Evolutionary conservation across 2,113 vertebrate genomes (phyloP).

Genomic region (Epinephelus cyanopodus): DNA sequence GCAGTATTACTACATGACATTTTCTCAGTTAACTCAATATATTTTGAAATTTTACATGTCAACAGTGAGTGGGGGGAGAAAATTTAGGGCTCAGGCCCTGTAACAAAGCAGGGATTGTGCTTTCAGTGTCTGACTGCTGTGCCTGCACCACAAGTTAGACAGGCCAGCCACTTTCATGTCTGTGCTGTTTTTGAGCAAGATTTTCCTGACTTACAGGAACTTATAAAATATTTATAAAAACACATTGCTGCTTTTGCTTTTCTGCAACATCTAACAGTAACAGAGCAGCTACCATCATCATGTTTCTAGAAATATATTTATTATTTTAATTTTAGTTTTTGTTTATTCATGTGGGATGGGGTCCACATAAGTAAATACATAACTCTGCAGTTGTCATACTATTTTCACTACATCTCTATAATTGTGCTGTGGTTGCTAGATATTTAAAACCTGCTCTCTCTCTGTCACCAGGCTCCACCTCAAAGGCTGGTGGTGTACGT

Average conservation of each 20-base stretch:
- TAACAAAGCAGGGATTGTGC: not conserved
- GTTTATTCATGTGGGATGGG: too few relatives aligned
- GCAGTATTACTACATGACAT: too few relatives aligned
- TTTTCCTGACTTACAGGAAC: not conserved
- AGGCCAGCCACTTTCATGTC: not conserved
- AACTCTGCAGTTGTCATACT: too few relatives aligned
- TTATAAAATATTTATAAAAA: not conserved
- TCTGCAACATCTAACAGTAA: not conserved
- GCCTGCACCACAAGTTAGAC: too few relatives aligned
- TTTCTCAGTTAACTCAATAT: not conserved
- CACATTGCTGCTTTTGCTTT: not conserved
- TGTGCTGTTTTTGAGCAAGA: not conserved
- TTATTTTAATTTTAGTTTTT: too few relatives aligned
- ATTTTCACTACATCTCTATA: too few relatives aligned
- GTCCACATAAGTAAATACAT: too few relatives aligned
- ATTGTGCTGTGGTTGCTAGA: too few relatives aligned
- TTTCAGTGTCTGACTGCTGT: not conserved
- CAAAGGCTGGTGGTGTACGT: constrained; percentile 74
- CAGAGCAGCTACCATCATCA: too few relatives aligned
- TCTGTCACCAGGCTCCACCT: constrained; percentile 71
- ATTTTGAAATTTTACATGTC: not conserved
- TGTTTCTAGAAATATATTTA: too few relatives aligned
- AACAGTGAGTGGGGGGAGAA: not conserved
- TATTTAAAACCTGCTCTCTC: not conserved
- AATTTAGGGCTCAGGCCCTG: not conserved